Base-by-base conservation (phyloP, 2,888 invertebrate species). In the Onchidella celtica region DNA sequence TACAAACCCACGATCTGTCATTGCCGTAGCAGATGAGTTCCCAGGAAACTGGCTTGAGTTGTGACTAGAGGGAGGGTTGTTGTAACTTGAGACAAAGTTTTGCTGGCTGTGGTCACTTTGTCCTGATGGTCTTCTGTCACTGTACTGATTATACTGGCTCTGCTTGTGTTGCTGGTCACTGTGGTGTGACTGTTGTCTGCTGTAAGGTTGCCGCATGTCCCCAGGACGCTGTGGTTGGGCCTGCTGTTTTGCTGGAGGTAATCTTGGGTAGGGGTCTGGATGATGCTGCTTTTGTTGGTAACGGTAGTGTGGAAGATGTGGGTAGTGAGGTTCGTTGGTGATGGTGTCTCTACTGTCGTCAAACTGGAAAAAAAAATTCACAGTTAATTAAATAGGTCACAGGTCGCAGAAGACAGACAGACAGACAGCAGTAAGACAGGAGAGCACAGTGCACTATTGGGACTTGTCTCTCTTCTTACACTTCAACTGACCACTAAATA, bases 281-380 rank as follows among this genome's bases (percentile, higher is more conserved):
- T 61, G 73, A 24, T 74, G 34, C 3, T 29, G 76, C 69, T 3
- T 9, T 9, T 69, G 24, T 38, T 36, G 69, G 6, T 34, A 9
- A 6, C 36, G 61, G 17, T 76, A 29, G 27, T 66, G 55, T 17
- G 24, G 36, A 24, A 32, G 24, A 14, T 65, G 63, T 27, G 14
- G 38, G 29, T 65, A n/a, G 66, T 24, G 29, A 3, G 6, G 66
- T n/a, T 65, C 66, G 21, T 57, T 27, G 21, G 32, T n/a, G 21
- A 55, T 6, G 29, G 66, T 55, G 21, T 68, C 55, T 11, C 27
- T 47, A 14, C 24, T 66, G 68, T 68, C 77, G 47, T 77, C 77
- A 77, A 77, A 77, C 77, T 77, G 77, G 47, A n/a, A 36, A 68
- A 11, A 77, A 24, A 57, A 40, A 38, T n/a, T n/a, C n/a, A n/a